These are phyloP conservation scores for Peromyscus eremicus DNA, from an alignment of 2,797 vertebrate genomes.

Conservation along the genomic window DNA sequence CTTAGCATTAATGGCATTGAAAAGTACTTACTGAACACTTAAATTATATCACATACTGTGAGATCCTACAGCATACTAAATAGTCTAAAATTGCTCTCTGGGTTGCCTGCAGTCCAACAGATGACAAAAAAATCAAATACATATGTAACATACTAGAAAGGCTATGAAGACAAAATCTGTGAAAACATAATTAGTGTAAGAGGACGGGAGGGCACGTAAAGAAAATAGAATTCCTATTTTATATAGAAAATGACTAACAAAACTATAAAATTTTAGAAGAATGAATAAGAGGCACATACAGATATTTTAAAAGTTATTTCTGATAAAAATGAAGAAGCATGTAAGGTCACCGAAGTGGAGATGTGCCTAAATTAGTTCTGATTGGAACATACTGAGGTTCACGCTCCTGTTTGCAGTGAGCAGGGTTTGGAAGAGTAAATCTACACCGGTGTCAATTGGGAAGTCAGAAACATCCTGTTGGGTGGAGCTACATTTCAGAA, in stretches of 20 bases:
- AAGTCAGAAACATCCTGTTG: background rate
- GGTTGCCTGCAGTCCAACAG: background rate
- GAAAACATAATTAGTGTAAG: background rate
- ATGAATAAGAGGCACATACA: rapidly evolving
- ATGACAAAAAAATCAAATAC: background rate
- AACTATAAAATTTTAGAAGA: background rate
- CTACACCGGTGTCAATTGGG: background rate
- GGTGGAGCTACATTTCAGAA: background rate
- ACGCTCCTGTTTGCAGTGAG: background rate
- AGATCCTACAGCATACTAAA: background rate
- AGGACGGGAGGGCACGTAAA: background rate
- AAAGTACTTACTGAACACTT: background rate
- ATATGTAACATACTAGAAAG: background rate
- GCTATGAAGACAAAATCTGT: background rate
- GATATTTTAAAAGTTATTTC: background rate
- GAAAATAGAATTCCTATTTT: conserved; percentile 7
- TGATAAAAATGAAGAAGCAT: background rate
- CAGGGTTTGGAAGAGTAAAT: background rate
- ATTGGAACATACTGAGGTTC: background rate
- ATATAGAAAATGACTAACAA: background rate
- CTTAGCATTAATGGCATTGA: background rate
- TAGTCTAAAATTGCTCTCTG: background rate
- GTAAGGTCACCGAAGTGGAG: background rate
- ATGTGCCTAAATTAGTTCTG: background rate
- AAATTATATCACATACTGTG: background rate